A percentile compares a stretch with the other conserved stretches of the same genome.
Evolutionary conservation across 2,797 vertebrate species (phyloP).

Genomic region (Chaunax sp.): DNA sequence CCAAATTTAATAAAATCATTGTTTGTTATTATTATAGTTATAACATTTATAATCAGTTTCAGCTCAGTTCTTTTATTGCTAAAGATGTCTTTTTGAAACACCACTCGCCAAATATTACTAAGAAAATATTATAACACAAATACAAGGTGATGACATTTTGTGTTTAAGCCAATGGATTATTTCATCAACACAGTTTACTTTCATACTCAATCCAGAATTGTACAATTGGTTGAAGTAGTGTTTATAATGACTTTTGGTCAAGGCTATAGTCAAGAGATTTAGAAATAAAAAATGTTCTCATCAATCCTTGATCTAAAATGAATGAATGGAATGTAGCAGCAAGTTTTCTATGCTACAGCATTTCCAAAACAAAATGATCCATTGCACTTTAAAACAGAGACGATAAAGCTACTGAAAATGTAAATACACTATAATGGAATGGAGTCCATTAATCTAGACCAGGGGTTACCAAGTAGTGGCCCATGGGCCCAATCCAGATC

Average conservation of each 20-base stretch:
- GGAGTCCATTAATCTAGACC: no score
- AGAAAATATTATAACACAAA: conserved; percentile 9
- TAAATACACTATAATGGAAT: not conserved
- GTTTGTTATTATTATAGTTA: not conserved
- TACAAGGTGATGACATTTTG: not conserved
- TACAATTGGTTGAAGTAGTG: not conserved
- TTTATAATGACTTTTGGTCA: not conserved
- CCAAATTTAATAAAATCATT: conserved; percentile 12
- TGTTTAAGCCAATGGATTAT: conserved; percentile 4
- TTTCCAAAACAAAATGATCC: not conserved
- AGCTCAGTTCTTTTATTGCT: no score
- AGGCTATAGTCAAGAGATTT: not conserved
- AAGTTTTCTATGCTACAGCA: not conserved
- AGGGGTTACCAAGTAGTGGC: no score
- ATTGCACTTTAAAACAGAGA: no score
- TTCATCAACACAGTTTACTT: not conserved
- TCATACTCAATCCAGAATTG: not conserved
- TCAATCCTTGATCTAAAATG: no score
- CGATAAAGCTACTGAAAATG: not conserved
- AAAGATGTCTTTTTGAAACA: not conserved
- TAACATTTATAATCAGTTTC: not conserved
- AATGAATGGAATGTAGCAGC: not conserved
- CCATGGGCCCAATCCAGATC: no score
- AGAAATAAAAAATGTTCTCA: no score
- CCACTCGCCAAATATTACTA: not conserved